Evolutionary conservation across 2,113 vertebrate genomes (phyloP).

Genomic region (Dascyllus trimaculatus): DNA sequence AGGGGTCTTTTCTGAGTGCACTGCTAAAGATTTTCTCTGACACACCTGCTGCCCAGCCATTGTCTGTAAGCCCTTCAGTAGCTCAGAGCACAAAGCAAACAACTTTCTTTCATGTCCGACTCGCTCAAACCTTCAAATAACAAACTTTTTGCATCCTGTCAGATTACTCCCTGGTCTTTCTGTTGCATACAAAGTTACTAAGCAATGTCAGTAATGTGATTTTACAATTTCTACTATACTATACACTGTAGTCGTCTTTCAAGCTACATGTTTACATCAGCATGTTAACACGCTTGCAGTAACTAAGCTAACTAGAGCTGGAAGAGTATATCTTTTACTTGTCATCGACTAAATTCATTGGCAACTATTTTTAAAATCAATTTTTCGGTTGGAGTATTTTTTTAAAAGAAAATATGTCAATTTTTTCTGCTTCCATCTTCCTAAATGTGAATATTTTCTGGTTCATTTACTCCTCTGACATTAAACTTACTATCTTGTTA

Average conservation of each 20-base stretch:
- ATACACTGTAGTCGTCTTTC: no score
- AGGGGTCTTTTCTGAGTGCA: conserved; percentile 15
- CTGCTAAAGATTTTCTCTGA: background rate
- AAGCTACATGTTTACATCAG: background rate
- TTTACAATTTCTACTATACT: background rate
- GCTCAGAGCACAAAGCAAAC: conserved; percentile 18
- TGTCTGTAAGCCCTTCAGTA: conserved; percentile 19
- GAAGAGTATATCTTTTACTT: no score
- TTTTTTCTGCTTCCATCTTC: no score
- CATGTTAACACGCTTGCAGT: no score
- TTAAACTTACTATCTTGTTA: no score
- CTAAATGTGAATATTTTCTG: no score
- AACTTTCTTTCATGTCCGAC: background rate
- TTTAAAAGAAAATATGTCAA: no score
- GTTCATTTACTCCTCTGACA: no score
- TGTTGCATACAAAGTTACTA: background rate
- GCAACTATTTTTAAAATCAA: no score
- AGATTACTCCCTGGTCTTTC: background rate
- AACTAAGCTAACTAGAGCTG: no score
- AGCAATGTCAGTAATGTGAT: background rate
- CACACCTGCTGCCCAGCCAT: conserved; percentile 30
- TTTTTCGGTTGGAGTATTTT: no score
- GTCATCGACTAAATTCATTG: no score
- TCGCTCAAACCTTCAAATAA: background rate
- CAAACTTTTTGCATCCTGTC: background rate